A percentile compares a stretch with the other conserved stretches of the same genome.
Evolutionary conservation across 2,888 invertebrate genomes (phyloP).

Genomic region (Apamea monoglypha): DNA sequence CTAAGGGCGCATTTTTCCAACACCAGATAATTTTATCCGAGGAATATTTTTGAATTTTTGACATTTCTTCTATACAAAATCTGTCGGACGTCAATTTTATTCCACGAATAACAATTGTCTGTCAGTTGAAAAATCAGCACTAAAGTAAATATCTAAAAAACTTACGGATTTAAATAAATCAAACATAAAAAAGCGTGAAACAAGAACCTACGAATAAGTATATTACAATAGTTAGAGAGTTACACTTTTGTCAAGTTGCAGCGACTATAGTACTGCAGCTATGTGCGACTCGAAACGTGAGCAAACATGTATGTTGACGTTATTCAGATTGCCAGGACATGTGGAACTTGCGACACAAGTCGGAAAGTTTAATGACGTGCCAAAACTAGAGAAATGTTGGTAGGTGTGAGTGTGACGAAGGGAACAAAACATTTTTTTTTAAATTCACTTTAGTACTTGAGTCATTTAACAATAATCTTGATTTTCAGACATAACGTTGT

Average conservation of each 20-base stretch:
- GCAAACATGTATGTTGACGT: slow-evolving; percentile 57
- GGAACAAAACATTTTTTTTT: neutral
- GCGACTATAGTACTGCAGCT: slow-evolving; percentile 8
- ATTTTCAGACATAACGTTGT: neutral
- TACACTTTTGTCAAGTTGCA: slow-evolving; percentile 32
- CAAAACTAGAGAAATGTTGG: slow-evolving; percentile 15
- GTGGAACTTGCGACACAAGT: slow-evolving; percentile 48
- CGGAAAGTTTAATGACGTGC: slow-evolving; percentile 55
- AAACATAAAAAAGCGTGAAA: neutral
- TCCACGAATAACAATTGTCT: too few species aligned
- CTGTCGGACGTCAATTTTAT: too few species aligned
- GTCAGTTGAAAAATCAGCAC: too few species aligned
- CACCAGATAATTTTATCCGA: too few species aligned
- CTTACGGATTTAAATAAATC: neutral
- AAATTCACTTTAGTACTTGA: neutral
- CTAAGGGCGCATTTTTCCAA: too few species aligned
- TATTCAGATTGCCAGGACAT: slow-evolving; percentile 55
- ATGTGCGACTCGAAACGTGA: slow-evolving; percentile 29
- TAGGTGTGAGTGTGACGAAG: neutral
- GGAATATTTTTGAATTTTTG: too few species aligned
- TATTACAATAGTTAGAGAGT: slow-evolving; percentile 27
- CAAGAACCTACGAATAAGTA: neutral
- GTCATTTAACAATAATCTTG: neutral
- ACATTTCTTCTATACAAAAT: too few species aligned
- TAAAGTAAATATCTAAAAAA: neutral